Conservation (phyloP, 1,140 invertebrate genomes). For the Platyscapa corneri region DNA sequence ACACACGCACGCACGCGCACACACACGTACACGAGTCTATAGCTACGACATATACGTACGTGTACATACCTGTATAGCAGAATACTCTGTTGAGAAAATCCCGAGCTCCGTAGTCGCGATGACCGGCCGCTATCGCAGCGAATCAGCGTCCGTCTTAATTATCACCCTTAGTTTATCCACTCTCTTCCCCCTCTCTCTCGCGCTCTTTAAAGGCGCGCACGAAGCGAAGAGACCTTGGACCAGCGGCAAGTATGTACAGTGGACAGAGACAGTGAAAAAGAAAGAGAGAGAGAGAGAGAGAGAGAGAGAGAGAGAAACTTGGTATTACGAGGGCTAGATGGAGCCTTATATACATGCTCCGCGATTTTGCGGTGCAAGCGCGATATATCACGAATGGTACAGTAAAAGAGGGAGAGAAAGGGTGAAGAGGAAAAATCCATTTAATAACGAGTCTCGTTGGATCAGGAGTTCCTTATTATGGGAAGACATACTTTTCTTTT, state of each 20-base stretch:
- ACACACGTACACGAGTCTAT: too few relatives aligned
- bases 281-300: neutral
- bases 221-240: neutral
- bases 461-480: constrained; percentile 36
- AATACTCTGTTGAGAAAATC: neutral
- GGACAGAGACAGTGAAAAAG: constrained; percentile 20
- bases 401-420: neutral
- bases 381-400: constrained; percentile 31
- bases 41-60: neutral
- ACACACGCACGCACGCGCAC: neutral
- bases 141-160: constrained; percentile 68
- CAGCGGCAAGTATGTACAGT: neutral
- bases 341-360: neutral
- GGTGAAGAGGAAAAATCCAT: constrained; percentile 9
- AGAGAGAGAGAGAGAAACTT: neutral
- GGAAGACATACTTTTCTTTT: constrained; percentile 11
- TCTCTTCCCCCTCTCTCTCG: constrained; percentile 20
- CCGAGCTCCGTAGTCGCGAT: constrained; percentile 54
- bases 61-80: neutral
- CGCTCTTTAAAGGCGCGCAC: neutral
- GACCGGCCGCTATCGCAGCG: constrained; percentile 60
- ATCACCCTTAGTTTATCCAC: constrained; percentile 58
- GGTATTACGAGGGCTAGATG: constrained; percentile 12
- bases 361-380: neutral
- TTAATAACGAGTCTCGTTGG: constrained; percentile 42